Conservation (phyloP, 2,113 vertebrate species). For the Oriolus oriolus region DNA sequence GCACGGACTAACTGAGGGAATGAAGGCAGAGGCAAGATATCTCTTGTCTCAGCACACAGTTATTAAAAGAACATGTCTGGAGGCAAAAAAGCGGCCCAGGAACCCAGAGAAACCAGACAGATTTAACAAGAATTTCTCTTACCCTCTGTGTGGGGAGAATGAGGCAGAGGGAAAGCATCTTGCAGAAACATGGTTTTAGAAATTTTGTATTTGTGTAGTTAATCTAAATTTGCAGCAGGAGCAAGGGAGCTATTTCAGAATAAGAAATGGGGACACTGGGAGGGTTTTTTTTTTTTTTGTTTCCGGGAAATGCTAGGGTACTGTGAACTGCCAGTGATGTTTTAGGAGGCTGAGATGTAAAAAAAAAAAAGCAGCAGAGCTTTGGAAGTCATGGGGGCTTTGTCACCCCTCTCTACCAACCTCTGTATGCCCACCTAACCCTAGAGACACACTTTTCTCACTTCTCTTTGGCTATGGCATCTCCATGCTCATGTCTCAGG, state of each 20-base stretch:
- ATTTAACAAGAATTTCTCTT: background rate
- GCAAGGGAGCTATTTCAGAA: background rate
- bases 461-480: background rate
- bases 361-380: background rate
- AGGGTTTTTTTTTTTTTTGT: background rate
- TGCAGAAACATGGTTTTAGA: background rate
- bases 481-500: background rate
- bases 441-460: background rate
- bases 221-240: background rate
- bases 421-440: background rate
- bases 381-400: background rate
- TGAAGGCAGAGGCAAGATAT: background rate
- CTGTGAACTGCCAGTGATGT: background rate
- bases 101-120: background rate
- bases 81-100: constrained; percentile 8
- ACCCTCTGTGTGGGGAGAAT: background rate
- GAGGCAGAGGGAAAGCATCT: background rate
- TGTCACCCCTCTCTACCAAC: background rate
- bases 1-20: background rate
- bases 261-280: background rate
- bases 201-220: background rate
- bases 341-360: background rate
- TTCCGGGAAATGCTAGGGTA: background rate
- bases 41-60: background rate
- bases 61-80: constrained; percentile 16